phyloP scores from a whole-genome alignment of 2,113 vertebrate genomes.

The Chloroceryle aenea region DNA sequence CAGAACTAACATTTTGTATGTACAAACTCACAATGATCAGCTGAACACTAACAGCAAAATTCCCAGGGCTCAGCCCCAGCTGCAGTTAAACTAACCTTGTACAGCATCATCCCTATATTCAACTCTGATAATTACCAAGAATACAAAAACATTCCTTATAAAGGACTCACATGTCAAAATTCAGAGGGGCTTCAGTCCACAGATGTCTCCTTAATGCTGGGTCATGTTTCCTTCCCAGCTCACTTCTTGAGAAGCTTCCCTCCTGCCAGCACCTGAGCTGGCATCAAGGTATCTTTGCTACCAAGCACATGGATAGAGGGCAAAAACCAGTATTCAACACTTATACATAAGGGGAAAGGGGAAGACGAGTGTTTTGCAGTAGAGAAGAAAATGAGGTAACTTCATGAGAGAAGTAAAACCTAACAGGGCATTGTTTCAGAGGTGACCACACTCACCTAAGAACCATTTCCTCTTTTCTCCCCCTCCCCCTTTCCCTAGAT shows the following conservation, averaged over 20 bases:
- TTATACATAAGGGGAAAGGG: background rate
- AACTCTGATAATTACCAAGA: conserved; percentile 16
- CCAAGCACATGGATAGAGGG: background rate
- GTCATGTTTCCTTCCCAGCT: background rate
- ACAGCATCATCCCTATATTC: conserved; percentile 7
- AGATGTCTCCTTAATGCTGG: background rate
- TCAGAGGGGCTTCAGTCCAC: conserved; percentile 2
- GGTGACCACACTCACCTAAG: background rate
- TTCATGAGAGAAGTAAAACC: background rate
- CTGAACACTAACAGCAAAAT: conserved; percentile 4
- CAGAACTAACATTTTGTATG: background rate
- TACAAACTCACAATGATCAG: background rate
- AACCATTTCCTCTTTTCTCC: background rate
- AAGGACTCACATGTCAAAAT: background rate
- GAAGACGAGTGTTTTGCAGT: background rate
- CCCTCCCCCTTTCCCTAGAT: background rate
- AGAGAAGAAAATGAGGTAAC: conserved; percentile 52
- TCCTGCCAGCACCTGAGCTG: background rate
- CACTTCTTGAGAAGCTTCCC: background rate
- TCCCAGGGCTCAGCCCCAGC: conserved; percentile 38
- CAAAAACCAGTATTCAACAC: background rate
- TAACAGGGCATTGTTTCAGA: background rate
- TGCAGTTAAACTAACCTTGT: background rate
- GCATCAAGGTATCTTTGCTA: background rate
- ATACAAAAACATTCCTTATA: conserved; percentile 47